A percentile compares a stretch with the other conserved stretches of the same genome.
Evolutionary conservation across 1,140 invertebrate species (phyloP).

Genomic region (Oryzaephilus surinamensis): DNA sequence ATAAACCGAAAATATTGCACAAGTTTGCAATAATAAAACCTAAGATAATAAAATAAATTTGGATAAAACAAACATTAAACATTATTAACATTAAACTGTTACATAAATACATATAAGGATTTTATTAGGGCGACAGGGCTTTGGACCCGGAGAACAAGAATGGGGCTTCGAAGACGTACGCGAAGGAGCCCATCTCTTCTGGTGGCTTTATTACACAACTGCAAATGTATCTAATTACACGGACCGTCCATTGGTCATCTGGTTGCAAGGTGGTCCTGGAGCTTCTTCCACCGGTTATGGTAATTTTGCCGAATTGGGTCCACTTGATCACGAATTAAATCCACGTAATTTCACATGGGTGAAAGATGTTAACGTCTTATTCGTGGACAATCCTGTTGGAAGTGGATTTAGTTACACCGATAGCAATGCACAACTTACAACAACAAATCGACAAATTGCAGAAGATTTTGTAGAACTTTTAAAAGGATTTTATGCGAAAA

Average conservation of each 20-base stretch:
- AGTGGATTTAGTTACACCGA: conserved; percentile 74
- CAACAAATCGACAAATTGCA: conserved; percentile 61
- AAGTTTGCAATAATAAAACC: too few relatives aligned
- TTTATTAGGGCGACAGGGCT: conserved; percentile 31
- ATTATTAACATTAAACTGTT: too few relatives aligned
- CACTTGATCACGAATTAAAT: conserved; percentile 52
- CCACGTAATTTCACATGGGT: conserved; percentile 65
- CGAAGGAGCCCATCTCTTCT: conserved; percentile 66
- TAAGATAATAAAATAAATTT: too few relatives aligned
- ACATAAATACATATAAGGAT: too few relatives aligned
- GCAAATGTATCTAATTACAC: conserved; percentile 43
- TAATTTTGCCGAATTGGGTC: conserved; percentile 70
- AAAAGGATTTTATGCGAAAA: conserved; percentile 45
- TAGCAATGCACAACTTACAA: conserved; percentile 40
- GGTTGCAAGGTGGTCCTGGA: conserved; percentile 55
- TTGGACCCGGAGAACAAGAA: conserved; percentile 51
- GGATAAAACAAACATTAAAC: too few relatives aligned
- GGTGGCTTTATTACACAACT: conserved; percentile 68
- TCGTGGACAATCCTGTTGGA: conserved; percentile 81
- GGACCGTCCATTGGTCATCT: conserved; percentile 60
- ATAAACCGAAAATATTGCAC: too few relatives aligned
- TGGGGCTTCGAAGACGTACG: conserved; percentile 60
- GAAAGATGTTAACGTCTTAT: conserved; percentile 62
- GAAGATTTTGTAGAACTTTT: conserved; percentile 61
- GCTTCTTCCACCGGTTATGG: conserved; percentile 65